These are phyloP conservation scores for Echinarachnius parma DNA, from an alignment of 53 echinoderm and acorn worm genomes.

Conservation along the genomic window DNA sequence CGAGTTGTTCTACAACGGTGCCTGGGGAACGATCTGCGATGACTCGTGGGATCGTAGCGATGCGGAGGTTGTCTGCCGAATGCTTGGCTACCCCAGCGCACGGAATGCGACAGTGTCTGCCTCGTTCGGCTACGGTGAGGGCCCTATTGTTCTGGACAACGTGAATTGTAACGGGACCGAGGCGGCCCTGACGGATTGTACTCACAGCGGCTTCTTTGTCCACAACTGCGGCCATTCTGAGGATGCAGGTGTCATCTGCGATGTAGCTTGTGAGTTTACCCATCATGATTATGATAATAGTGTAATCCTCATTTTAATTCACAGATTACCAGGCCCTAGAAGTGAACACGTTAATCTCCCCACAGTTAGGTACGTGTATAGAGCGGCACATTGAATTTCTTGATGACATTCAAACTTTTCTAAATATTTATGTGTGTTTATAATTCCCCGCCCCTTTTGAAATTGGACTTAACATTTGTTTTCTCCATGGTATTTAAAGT, in stretches of 20 bases:
- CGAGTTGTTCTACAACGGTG: constrained; percentile 45
- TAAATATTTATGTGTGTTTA: too few relatives aligned
- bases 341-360: too few relatives aligned
- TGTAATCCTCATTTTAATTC: too few relatives aligned
- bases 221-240: constrained; percentile 48
- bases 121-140: constrained; percentile 37
- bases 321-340: too few relatives aligned
- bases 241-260: constrained; percentile 48
- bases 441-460: too few relatives aligned
- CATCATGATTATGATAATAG: too few relatives aligned
- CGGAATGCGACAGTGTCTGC: not conserved
- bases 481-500: too few relatives aligned
- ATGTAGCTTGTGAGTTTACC: not conserved
- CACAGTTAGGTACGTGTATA: too few relatives aligned
- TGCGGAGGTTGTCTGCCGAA: constrained; percentile 55
- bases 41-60: constrained; percentile 40
- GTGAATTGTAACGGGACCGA: constrained; percentile 46
- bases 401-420: too few relatives aligned
- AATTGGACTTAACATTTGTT: too few relatives aligned
- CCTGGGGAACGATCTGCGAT: constrained; percentile 62
- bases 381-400: too few relatives aligned
- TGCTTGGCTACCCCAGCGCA: constrained; percentile 45
- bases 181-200: constrained; percentile 17
- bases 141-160: constrained; percentile 48
- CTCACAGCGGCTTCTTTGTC: constrained; percentile 3